Percentiles rank a stretch among this genome's conserved stretches.
These are phyloP conservation scores for Helicolenus hilgendorfi DNA, from an alignment of 2,797 vertebrate genomes.

Conservation along the genomic window DNA sequence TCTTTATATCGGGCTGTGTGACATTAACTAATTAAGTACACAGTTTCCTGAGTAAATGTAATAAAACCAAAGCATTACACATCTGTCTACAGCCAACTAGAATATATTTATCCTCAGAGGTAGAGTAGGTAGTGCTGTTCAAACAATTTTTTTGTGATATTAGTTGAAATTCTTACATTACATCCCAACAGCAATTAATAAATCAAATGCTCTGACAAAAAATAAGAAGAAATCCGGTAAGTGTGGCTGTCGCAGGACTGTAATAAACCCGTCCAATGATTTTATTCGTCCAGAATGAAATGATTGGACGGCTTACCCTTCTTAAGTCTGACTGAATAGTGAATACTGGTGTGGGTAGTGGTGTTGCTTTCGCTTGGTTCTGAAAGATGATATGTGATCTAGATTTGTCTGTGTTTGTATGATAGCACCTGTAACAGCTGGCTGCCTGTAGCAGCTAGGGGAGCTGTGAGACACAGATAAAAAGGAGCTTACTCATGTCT, in stretches of 20 bases:
- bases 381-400: not conserved
- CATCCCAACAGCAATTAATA: too few relatives aligned
- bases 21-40: not conserved
- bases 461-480: not conserved
- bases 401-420: not conserved
- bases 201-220: too few relatives aligned
- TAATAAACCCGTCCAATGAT: rapidly evolving
- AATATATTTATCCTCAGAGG: not conserved
- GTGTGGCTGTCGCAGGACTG: too few relatives aligned
- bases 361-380: not conserved
- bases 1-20: not conserved
- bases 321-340: not conserved
- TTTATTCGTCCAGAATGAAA: too few relatives aligned
- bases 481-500: not conserved
- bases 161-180: too few relatives aligned
- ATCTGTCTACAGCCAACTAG: not conserved
- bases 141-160: too few relatives aligned
- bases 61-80: not conserved
- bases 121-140: too few relatives aligned
- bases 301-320: too few relatives aligned
- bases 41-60: not conserved
- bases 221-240: too few relatives aligned
- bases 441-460: not conserved
- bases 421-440: not conserved
- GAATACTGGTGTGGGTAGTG: not conserved